Evolutionary conservation across 2,888 invertebrate genomes (phyloP).

Genomic region (Abrostola tripartita): DNA sequence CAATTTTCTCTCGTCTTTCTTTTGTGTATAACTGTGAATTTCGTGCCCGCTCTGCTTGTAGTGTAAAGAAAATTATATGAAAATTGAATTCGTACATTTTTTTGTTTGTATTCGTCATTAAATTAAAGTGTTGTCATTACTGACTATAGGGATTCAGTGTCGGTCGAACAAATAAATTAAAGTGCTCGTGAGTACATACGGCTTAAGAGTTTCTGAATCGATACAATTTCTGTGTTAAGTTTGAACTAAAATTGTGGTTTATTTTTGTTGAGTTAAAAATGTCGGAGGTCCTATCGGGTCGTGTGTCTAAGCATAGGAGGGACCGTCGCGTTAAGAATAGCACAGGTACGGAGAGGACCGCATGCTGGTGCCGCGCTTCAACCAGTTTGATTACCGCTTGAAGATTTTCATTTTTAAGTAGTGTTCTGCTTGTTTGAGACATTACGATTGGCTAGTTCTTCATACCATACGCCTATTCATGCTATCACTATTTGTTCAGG

Average conservation of each 20-base stretch:
- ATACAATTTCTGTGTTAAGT: constrained; percentile 63
- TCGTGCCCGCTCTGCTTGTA: constrained; percentile 56
- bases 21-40: constrained; percentile 65
- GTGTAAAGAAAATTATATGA: constrained; percentile 48
- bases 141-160: constrained; percentile 49
- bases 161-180: constrained; percentile 61
- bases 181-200: constrained; percentile 74
- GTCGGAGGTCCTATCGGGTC: constrained; percentile 81
- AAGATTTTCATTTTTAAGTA: constrained; percentile 61
- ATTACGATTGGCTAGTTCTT: constrained; percentile 52
- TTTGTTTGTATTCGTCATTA: constrained; percentile 10
- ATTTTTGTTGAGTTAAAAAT: constrained; percentile 66
- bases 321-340: constrained; percentile 76
- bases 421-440: constrained; percentile 57
- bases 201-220: constrained; percentile 68
- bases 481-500: constrained; percentile 35
- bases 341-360: constrained; percentile 78
- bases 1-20: constrained; percentile 58
- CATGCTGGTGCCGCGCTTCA: constrained; percentile 73
- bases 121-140: constrained; percentile 23
- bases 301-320: constrained; percentile 80
- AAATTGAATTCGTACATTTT: constrained; percentile 41
- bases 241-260: constrained; percentile 53
- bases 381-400: constrained; percentile 74
- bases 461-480: constrained; percentile 47